Conservation (phyloP, 2,888 invertebrate species). For the Drosophila hawaiiensis region DNA sequence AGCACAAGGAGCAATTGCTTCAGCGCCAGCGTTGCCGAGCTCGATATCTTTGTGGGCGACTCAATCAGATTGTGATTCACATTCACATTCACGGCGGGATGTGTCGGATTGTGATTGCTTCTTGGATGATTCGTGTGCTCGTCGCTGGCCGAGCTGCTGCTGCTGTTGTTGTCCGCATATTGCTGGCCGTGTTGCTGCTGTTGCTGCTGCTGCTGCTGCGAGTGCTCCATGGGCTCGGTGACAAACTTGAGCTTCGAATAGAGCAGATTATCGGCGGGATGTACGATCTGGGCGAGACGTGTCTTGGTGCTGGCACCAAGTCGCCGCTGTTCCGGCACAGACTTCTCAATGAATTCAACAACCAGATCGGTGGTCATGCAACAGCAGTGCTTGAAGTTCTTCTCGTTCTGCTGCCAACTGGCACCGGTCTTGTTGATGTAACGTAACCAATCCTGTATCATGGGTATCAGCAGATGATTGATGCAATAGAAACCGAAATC, state of each 20-base stretch:
- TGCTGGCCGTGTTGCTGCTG: slow-evolving; percentile 46
- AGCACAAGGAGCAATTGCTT: slow-evolving; percentile 94
- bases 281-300: slow-evolving; percentile 82
- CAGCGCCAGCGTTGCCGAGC: slow-evolving; percentile 91
- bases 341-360: slow-evolving; percentile 92
- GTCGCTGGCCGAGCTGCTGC: slow-evolving; percentile 45
- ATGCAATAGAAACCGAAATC: slow-evolving; percentile 96
- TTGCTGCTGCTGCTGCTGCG: slow-evolving; percentile 29
- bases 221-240: slow-evolving; percentile 76
- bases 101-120: slow-evolving; percentile 24
- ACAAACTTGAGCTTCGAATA: slow-evolving; percentile 84
- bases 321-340: slow-evolving; percentile 85
- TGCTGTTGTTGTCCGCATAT: slow-evolving; percentile 50
- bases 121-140: slow-evolving; percentile 32
- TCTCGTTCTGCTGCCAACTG: slow-evolving; percentile 91
- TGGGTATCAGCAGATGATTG: slow-evolving; percentile 95
- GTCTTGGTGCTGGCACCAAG: slow-evolving; percentile 71
- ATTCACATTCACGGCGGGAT: slow-evolving; percentile 35
- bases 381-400: slow-evolving; percentile 97
- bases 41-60: slow-evolving; percentile 86
- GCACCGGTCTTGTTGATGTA: slow-evolving; percentile 90
- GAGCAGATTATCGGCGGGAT: slow-evolving; percentile 83
- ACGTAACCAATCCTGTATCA: slow-evolving; percentile 96
- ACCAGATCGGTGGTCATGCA: slow-evolving; percentile 96
- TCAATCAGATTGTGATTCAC: slow-evolving; percentile 81